Conservation (phyloP, 2,888 invertebrate species). For the Amphimallon solstitiale region DNA sequence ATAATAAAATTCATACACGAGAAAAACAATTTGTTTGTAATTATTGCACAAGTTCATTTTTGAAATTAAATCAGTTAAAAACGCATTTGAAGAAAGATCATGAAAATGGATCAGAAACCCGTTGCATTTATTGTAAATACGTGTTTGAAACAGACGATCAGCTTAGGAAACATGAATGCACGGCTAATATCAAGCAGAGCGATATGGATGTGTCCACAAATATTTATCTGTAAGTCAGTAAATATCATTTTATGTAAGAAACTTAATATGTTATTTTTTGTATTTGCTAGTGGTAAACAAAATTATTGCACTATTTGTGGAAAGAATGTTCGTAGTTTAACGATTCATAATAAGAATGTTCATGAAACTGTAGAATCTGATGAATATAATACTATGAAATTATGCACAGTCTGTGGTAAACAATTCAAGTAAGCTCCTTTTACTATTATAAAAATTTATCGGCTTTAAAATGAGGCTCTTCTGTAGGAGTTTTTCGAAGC, state of each 20-base stretch:
- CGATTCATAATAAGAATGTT: neutral
- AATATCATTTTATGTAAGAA: neutral
- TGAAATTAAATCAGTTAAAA: conserved; percentile 7
- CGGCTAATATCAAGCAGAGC: too few relatives aligned
- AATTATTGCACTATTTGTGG: conserved; percentile 28
- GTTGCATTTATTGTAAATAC: neutral
- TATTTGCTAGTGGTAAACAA: neutral
- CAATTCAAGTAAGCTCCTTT: conserved; percentile 28
- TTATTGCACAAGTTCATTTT: conserved; percentile 6
- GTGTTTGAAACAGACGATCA: neutral
- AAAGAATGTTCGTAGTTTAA: conserved; percentile 19
- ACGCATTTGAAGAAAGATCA: conserved; percentile 8
- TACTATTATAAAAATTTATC: neutral
- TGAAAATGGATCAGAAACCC: neutral
- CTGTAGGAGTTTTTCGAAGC: conserved; percentile 25
- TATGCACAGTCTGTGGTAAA: conserved; percentile 37
- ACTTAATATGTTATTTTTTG: neutral
- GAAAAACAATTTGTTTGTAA: neutral
- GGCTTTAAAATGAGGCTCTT: neutral
- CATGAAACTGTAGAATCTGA: neutral
- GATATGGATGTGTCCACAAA: neutral
- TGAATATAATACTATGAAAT: neutral
- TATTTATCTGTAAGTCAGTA: neutral
- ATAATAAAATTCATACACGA: neutral
- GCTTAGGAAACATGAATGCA: neutral